Percentiles rank a stretch among this genome's conserved stretches.
phyloP scores from a whole-genome alignment of 2,888 invertebrate species.

The Labia minor region DNA sequence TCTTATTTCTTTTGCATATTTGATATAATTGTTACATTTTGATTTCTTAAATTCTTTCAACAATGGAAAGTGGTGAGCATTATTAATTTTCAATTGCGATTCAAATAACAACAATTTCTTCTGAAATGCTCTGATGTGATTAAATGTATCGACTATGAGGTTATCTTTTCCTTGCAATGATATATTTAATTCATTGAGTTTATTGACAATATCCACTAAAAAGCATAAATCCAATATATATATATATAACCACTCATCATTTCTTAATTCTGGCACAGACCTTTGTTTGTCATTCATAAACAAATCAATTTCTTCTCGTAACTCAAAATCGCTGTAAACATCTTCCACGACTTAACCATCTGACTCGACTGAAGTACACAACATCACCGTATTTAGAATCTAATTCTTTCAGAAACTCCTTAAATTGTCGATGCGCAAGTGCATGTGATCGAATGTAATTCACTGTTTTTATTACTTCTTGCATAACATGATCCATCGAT shows the following conservation, averaged over 20 bases:
- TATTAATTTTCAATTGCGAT: conserved; percentile 23
- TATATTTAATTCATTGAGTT: conserved; percentile 24
- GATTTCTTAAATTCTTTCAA: conserved; percentile 24
- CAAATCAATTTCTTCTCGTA: conserved; percentile 24
- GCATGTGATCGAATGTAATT: conserved; percentile 7
- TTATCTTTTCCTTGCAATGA: conserved; percentile 15
- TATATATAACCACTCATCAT: conserved; percentile 21
- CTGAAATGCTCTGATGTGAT: background rate
- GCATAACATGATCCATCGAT: conserved; percentile 26
- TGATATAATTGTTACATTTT: conserved; percentile 22
- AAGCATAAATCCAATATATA: conserved; percentile 24
- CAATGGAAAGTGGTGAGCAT: conserved; percentile 23
- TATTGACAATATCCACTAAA: conserved; percentile 25
- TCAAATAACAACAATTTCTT: conserved; percentile 23
- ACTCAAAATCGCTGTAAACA: conserved; percentile 22
- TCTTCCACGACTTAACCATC: conserved; percentile 21
- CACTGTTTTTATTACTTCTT: conserved; percentile 16
- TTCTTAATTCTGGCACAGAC: conserved; percentile 23
- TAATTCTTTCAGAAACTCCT: conserved; percentile 14
- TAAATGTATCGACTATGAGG: conserved; percentile 21
- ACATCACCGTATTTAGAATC: conserved; percentile 23
- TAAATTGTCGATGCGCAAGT: conserved; percentile 18
- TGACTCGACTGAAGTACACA: conserved; percentile 25
- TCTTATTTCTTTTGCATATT: conserved; percentile 24
- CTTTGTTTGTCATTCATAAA: conserved; percentile 23